Evolutionary conservation across 2,888 invertebrate genomes (phyloP).

Genomic region (Melikaiella ostensackeni): DNA sequence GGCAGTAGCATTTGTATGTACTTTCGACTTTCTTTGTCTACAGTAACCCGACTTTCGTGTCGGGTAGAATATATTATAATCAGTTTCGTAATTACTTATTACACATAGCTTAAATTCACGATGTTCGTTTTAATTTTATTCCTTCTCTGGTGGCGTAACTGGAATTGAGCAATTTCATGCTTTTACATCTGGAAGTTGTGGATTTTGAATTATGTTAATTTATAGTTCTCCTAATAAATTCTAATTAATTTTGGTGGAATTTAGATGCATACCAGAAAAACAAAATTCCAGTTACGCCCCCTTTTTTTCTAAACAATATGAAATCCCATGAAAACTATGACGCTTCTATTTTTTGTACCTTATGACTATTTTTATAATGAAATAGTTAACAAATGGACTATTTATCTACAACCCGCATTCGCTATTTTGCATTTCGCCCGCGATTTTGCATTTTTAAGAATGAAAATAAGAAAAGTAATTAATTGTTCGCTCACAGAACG

Average conservation of each 20-base stretch:
- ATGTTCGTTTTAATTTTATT: background rate
- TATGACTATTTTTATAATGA: background rate
- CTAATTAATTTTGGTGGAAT: too few relatives aligned
- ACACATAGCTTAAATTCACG: background rate
- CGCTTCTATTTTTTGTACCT: conserved; percentile 23
- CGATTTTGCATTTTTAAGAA: conserved; percentile 2
- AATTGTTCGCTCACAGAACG: conserved; percentile 78
- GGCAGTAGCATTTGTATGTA: conserved; percentile 34
- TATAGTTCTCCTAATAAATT: too few relatives aligned
- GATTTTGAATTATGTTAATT: too few relatives aligned
- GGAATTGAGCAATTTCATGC: too few relatives aligned
- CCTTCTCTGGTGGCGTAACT: too few relatives aligned
- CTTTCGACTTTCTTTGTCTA: conserved; percentile 35
- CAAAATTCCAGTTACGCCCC: background rate
- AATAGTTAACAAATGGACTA: conserved; percentile 16
- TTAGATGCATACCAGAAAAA: too few relatives aligned
- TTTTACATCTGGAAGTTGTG: too few relatives aligned
- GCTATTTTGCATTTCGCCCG: conserved; percentile 10
- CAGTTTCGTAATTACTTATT: conserved; percentile 7
- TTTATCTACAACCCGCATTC: conserved; percentile 36
- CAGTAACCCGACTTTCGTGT: conserved; percentile 1
- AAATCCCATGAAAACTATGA: conserved; percentile 21
- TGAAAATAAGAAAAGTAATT: background rate
- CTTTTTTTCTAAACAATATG: conserved; percentile 22
- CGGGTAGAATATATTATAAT: conserved; percentile 9